Evolutionary conservation across 1,140 invertebrate species (phyloP).

Genomic region (Drosophila melanica): DNA sequence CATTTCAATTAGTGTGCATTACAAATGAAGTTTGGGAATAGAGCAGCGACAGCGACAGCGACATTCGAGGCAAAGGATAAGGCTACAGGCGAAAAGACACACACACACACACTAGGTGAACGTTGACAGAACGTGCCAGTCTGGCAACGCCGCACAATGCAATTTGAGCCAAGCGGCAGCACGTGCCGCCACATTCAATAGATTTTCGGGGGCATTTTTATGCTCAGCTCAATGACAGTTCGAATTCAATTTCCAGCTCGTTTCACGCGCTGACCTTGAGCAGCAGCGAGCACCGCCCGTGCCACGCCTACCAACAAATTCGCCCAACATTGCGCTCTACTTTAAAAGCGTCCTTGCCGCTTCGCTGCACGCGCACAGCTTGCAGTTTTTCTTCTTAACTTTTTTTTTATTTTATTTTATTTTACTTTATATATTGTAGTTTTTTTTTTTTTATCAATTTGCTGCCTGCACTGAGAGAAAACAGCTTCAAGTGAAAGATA

Average conservation of each 20-base stretch:
- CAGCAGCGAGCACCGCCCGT: background rate
- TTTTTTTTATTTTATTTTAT: constrained; percentile 4
- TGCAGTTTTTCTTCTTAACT: constrained; percentile 23
- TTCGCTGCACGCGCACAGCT: constrained; percentile 44
- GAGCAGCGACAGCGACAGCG: constrained; percentile 22
- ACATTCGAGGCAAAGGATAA: background rate
- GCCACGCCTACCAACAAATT: constrained; percentile 30
- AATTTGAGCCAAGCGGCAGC: constrained; percentile 32
- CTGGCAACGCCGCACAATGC: constrained; percentile 39
- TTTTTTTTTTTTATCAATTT: constrained; percentile 17
- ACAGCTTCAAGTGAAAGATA: background rate
- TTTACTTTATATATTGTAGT: no score
- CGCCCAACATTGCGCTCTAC: background rate
- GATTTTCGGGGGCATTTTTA: background rate
- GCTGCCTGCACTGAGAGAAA: constrained; percentile 5
- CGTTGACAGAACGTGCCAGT: constrained; percentile 7
- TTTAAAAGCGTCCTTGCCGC: constrained; percentile 54
- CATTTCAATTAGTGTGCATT: constrained; percentile 82
- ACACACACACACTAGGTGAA: constrained; percentile 3
- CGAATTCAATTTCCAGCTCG: constrained; percentile 60
- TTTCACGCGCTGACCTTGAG: constrained; percentile 48
- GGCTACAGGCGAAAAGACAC: background rate
- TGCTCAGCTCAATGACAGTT: constrained; percentile 34
- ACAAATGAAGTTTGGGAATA: constrained; percentile 82
- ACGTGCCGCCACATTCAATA: constrained; percentile 16